A percentile compares a stretch with the other conserved stretches of the same genome.
Evolutionary conservation across 1,140 invertebrate species (phyloP).

Genomic region (Brachionus angularis): DNA sequence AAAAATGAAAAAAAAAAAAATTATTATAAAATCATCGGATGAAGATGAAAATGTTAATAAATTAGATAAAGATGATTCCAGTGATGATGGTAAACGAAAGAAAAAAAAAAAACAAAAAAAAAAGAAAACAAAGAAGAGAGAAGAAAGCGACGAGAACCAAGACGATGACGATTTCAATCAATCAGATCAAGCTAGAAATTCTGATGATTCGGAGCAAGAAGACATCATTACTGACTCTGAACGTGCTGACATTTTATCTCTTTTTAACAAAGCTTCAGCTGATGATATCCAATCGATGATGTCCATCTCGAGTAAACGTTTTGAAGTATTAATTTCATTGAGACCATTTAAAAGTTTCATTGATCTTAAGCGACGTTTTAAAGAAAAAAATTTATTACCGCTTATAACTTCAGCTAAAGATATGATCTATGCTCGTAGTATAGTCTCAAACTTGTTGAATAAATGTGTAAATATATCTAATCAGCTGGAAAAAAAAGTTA

Average conservation of each 20-base stretch:
- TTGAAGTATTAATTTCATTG: background rate
- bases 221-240: background rate
- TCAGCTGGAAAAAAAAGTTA: slow-evolving; percentile 58
- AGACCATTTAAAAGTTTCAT: slow-evolving; percentile 1
- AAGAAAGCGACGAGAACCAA: slow-evolving; percentile 1
- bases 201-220: slow-evolving; percentile 22
- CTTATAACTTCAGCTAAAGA: slow-evolving; percentile 48
- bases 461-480: slow-evolving; percentile 59
- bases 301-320: background rate
- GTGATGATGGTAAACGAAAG: background rate
- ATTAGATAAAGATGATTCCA: background rate
- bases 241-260: background rate
- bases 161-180: slow-evolving; percentile 3
- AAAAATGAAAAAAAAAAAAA: slow-evolving; percentile 26
- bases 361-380: background rate
- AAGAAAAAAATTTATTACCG: background rate
- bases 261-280: slow-evolving; percentile 12
- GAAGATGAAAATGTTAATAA: background rate
- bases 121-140: background rate
- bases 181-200: background rate
- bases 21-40: slow-evolving; percentile 2
- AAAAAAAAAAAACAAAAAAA: slow-evolving; percentile 20
- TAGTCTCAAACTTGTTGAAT: slow-evolving; percentile 59
- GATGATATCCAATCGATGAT: slow-evolving; percentile 35
- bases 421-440: slow-evolving; percentile 57